These are phyloP conservation scores for Procavia capensis DNA, from an alignment of 2,113 vertebrate species.

Conservation along the genomic window DNA sequence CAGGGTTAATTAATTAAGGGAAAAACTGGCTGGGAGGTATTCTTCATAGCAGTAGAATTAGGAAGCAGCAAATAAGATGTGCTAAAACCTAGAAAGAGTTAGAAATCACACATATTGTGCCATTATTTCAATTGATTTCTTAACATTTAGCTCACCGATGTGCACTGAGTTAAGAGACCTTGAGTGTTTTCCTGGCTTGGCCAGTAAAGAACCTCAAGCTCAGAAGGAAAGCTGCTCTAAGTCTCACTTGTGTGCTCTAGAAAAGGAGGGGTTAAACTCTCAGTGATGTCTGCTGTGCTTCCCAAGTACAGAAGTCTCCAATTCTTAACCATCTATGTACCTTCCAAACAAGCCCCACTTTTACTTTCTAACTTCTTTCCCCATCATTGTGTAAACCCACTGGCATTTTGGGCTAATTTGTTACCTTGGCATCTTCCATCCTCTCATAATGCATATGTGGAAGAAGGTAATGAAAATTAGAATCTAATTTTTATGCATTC, in stretches of 20 bases:
- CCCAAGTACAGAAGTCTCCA: neutral
- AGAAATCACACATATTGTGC: conserved; percentile 33
- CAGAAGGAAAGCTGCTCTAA: neutral
- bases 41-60: conserved; percentile 17
- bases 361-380: neutral
- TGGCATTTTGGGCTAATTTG: neutral
- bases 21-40: conserved; percentile 13
- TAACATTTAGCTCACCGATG: conserved; percentile 15
- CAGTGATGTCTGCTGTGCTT: neutral
- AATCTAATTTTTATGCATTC: neutral
- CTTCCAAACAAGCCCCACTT: neutral
- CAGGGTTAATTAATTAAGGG: conserved; percentile 29
- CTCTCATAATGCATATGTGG: neutral
- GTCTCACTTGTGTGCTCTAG: neutral
- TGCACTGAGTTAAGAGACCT: neutral
- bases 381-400: neutral
- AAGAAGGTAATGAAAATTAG: neutral
- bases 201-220: neutral
- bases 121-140: conserved; percentile 44
- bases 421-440: neutral
- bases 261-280: neutral
- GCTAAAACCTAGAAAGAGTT: conserved; percentile 35
- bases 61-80: conserved; percentile 16
- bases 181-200: neutral
- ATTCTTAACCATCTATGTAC: neutral